A percentile compares a stretch with the other conserved stretches of the same genome.
Conservation (phyloP, 2,113 vertebrate genomes). For the Dunckerocampus dactyliophorus region DNA sequence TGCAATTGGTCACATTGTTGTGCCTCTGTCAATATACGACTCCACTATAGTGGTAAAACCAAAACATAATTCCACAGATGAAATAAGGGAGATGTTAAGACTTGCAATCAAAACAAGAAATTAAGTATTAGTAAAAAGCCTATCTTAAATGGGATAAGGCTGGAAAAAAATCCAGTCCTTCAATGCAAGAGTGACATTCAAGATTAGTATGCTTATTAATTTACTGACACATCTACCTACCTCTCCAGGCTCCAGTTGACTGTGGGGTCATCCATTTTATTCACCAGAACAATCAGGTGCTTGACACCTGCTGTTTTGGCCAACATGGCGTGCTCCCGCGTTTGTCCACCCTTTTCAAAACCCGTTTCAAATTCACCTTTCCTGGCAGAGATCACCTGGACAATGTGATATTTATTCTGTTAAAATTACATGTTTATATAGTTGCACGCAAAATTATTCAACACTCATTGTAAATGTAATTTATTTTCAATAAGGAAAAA, state of each 20-base stretch:
- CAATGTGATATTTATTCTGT: background rate
- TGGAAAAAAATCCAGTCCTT: background rate
- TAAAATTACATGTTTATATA: background rate
- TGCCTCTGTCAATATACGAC: no score
- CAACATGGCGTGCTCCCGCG: constrained; percentile 96
- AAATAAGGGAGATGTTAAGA: no score
- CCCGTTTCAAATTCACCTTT: constrained; percentile 99
- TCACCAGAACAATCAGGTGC: constrained; percentile 96
- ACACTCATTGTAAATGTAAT: no score
- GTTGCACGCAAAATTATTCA: no score
- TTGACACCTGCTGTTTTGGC: constrained; percentile 98
- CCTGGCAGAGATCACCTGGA: constrained; percentile 95
- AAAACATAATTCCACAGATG: no score
- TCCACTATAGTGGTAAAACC: no score
- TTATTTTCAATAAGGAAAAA: no score
- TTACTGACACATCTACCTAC: constrained; percentile 53
- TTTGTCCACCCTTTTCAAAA: constrained; percentile 98
- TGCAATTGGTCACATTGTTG: no score
- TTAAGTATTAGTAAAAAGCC: no score
- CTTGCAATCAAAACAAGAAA: no score
- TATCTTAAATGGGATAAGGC: no score
- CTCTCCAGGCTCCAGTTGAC: constrained; percentile 98
- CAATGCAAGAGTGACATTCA: background rate
- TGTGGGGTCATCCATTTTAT: constrained; percentile 99
- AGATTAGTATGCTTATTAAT: background rate